phyloP scores from a whole-genome alignment of 2,888 invertebrate genomes.

The Drepanosiphum platanoidis region DNA sequence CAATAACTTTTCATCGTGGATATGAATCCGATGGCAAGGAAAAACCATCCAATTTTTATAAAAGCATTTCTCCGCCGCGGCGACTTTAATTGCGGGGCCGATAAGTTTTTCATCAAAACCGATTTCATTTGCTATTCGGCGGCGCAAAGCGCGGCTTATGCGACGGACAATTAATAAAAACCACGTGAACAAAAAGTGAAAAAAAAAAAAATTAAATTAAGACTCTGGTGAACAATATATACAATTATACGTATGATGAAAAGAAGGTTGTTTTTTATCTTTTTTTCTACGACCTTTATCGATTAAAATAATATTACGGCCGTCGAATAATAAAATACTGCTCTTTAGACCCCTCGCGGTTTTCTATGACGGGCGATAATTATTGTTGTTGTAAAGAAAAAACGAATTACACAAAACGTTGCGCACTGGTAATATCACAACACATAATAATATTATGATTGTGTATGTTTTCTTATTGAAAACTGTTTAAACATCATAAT shows the following conservation, averaged over 20 bases:
- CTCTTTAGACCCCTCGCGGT: too few species aligned
- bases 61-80: constrained; percentile 18
- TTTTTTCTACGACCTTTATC: neutral
- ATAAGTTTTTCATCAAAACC: constrained; percentile 40
- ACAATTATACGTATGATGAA: too few species aligned
- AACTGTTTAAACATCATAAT: too few species aligned
- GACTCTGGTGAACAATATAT: neutral
- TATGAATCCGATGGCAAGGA: constrained; percentile 9
- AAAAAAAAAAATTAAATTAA: constrained; percentile 4
- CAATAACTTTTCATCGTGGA: constrained; percentile 20
- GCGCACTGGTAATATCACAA: too few species aligned
- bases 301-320: neutral
- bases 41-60: constrained; percentile 48
- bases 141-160: too few species aligned
- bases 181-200: neutral
- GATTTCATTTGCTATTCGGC: neutral
- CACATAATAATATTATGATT: too few species aligned
- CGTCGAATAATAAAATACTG: too few species aligned
- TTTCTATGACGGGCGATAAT: too few species aligned
- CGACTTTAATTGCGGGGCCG: constrained; percentile 37
- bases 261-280: neutral
- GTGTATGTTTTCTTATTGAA: too few species aligned
- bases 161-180: neutral
- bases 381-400: too few species aligned
- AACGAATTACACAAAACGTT: too few species aligned